Evolutionary conservation across 2,113 vertebrate genomes (phyloP).

Genomic region (Neolamprologus hecqui): DNA sequence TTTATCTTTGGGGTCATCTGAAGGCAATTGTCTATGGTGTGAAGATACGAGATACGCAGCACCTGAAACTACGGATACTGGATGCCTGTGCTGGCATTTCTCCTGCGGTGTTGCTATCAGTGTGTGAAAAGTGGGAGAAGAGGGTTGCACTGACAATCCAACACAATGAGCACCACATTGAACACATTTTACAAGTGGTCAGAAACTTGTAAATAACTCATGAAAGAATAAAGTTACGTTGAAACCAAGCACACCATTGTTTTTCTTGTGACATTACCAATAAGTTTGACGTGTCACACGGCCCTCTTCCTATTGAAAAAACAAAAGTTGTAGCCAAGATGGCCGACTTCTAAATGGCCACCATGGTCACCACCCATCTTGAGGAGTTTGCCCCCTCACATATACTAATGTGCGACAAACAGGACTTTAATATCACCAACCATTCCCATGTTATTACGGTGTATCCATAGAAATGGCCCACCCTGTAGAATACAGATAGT

Average conservation of each 20-base stretch:
- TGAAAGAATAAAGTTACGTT: not conserved
- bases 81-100: no score
- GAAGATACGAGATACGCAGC: accelerated
- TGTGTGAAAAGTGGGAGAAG: not conserved
- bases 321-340: not conserved
- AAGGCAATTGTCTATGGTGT: no score
- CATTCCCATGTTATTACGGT: not conserved
- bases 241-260: not conserved
- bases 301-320: not conserved
- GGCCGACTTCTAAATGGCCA: not conserved
- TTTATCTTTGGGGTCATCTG: no score
- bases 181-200: not conserved
- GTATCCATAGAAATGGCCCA: not conserved
- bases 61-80: no score
- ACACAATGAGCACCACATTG: not conserved
- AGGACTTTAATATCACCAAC: not conserved
- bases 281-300: not conserved
- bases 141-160: not conserved
- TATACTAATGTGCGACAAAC: not conserved
- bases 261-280: not conserved
- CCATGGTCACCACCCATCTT: not conserved
- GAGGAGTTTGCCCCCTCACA: not conserved
- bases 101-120: no score
- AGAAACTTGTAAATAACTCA: not conserved
- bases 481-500: not conserved